phyloP scores from a whole-genome alignment of 2,888 invertebrate genomes.

The Heliconius ismenius region DNA sequence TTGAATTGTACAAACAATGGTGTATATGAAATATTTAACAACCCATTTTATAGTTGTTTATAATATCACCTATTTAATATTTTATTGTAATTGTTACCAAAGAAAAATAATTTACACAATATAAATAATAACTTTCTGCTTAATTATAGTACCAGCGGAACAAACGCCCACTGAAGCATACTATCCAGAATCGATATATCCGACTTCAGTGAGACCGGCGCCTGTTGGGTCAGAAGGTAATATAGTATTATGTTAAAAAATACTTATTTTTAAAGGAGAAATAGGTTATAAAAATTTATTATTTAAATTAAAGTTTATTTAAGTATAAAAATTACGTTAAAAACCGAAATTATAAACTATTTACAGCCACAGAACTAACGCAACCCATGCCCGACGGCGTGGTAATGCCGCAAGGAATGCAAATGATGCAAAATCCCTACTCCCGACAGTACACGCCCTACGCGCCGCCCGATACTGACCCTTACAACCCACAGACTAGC shows the following conservation, averaged over 20 bases:
- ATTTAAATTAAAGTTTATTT: background rate
- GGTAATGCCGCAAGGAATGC: slow-evolving; percentile 56
- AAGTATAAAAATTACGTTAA: background rate
- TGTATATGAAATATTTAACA: too few relatives aligned
- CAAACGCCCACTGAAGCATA: slow-evolving; percentile 60
- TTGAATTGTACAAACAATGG: too few relatives aligned
- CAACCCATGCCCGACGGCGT: slow-evolving; percentile 73
- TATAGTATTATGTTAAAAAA: slow-evolving; percentile 16
- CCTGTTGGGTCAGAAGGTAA: slow-evolving; percentile 87
- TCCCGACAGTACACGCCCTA: slow-evolving; percentile 63
- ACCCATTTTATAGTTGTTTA: background rate
- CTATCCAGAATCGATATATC: slow-evolving; percentile 77
- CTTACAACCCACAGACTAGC: slow-evolving; percentile 55
- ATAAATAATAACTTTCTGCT: background rate
- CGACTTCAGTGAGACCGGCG: slow-evolving; percentile 85
- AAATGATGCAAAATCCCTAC: slow-evolving; percentile 58
- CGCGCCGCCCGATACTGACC: slow-evolving; percentile 55
- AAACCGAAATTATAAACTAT: slow-evolving; percentile 36
- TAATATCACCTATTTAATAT: background rate
- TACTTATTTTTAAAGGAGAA: background rate
- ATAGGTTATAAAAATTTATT: background rate
- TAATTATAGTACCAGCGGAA: slow-evolving; percentile 60
- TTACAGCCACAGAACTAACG: slow-evolving; percentile 67
- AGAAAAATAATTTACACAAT: background rate
- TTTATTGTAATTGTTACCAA: background rate